phyloP scores from a whole-genome alignment of 2,888 invertebrate species.

The Phorcus lineatus region DNA sequence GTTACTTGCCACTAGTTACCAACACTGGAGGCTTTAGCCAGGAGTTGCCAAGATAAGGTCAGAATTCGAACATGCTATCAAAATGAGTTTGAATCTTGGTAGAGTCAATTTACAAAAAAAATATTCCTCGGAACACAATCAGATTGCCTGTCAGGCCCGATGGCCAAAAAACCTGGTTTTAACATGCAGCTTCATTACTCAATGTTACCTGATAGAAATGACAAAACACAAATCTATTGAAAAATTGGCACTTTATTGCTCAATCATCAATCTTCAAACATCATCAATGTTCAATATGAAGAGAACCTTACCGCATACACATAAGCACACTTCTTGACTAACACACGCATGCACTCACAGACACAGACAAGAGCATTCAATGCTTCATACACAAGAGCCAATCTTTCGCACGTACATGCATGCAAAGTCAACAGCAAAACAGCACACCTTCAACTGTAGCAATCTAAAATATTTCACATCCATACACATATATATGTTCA shows the following conservation, averaged over 20 bases:
- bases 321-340: not conserved
- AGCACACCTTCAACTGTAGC: not conserved
- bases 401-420: not conserved
- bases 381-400: not conserved
- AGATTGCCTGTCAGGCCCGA: no score
- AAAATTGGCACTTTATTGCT: constrained; percentile 27
- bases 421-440: not conserved
- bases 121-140: no score
- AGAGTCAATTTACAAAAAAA: no score
- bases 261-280: not conserved
- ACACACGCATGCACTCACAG: constrained; percentile 10
- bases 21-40: no score
- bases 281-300: no score
- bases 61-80: no score
- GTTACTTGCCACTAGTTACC: no score
- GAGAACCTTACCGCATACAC: constrained; percentile 2
- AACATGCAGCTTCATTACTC: no score
- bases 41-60: no score
- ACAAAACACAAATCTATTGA: not conserved
- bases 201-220: not conserved
- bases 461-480: constrained; percentile 1
- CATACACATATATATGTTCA: not conserved
- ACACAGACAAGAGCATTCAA: not conserved
- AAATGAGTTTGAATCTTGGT: no score
- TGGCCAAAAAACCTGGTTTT: no score